A percentile compares a stretch with the other conserved stretches of the same genome.
These are phyloP conservation scores for Phoebastria nigripes DNA, from an alignment of 2,797 vertebrate genomes.

Conservation along the genomic window DNA sequence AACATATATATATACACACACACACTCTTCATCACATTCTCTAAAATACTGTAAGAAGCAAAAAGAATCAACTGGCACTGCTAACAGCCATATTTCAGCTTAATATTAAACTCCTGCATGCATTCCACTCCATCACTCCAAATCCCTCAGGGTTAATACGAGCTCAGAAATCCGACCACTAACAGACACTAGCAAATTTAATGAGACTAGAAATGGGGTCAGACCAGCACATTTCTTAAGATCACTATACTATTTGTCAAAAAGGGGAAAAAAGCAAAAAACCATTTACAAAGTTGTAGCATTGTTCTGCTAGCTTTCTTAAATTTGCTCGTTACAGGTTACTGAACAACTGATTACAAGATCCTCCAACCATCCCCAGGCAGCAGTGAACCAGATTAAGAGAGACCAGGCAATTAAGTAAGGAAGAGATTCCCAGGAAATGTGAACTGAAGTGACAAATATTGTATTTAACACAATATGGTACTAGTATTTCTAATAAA, in stretches of 20 bases:
- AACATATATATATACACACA: background rate
- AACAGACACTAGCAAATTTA: constrained; percentile 25
- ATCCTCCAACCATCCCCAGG: background rate
- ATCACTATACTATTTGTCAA: background rate
- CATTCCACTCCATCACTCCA: background rate
- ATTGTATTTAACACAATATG: background rate
- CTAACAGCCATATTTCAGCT: background rate
- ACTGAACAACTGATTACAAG: constrained; percentile 31
- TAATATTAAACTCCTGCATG: background rate
- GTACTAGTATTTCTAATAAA: background rate
- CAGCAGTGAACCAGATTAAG: background rate
- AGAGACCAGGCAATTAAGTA: constrained; percentile 7
- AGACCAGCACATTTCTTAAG: background rate
- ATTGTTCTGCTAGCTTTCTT: background rate
- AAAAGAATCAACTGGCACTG: background rate
- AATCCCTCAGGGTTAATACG: background rate
- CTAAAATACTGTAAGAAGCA: background rate
- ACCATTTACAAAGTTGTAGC: background rate
- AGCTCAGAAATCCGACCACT: background rate
- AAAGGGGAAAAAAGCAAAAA: constrained; percentile 1
- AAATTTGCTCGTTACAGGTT: constrained; percentile 33
- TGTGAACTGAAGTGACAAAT: background rate
- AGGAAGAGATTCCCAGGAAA: constrained; percentile 3
- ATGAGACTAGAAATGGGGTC: constrained; percentile 44
- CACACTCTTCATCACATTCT: background rate